Percentiles rank a stretch among this genome's conserved stretches.
Evolutionary conservation across 2,888 invertebrate genomes (phyloP).

Genomic region (Andrena flavipes): DNA sequence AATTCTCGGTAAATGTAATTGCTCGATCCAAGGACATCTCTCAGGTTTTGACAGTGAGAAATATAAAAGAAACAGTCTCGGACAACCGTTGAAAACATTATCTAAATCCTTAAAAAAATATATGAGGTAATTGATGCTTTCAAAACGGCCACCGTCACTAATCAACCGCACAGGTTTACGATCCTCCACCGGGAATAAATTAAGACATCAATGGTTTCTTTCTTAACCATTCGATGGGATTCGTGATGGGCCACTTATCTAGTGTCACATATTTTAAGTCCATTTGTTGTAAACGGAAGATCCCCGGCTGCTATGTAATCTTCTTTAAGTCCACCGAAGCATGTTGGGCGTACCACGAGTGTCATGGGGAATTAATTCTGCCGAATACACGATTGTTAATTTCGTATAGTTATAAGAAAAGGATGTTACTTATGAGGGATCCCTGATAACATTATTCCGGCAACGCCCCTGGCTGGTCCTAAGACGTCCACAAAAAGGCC

Average conservation of each 20-base stretch:
- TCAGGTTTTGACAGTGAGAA: constrained; percentile 33
- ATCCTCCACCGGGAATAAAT: constrained; percentile 27
- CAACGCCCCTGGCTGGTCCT: constrained; percentile 11
- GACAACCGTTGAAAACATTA: constrained; percentile 21
- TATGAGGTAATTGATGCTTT: constrained; percentile 19
- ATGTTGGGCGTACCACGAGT: background rate
- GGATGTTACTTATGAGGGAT: constrained; percentile 10
- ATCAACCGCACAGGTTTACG: background rate
- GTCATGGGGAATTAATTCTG: background rate
- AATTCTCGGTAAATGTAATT: constrained; percentile 39
- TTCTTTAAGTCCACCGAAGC: background rate
- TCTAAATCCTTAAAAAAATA: constrained; percentile 1
- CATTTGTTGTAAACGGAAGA: background rate
- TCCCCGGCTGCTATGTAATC: background rate
- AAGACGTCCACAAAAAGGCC: background rate
- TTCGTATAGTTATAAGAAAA: background rate
- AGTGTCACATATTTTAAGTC: constrained; percentile 2
- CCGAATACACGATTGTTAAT: constrained; percentile 19
- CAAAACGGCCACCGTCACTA: constrained; percentile 14
- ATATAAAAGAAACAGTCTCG: constrained; percentile 9
- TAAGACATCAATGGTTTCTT: background rate
- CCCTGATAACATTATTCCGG: constrained; percentile 38
- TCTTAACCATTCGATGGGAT: constrained; percentile 12
- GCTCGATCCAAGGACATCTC: constrained; percentile 34
- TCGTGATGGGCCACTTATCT: background rate